These are phyloP conservation scores for Montifringilla adamsi DNA, from an alignment of 2,113 vertebrate genomes.

Conservation along the genomic window DNA sequence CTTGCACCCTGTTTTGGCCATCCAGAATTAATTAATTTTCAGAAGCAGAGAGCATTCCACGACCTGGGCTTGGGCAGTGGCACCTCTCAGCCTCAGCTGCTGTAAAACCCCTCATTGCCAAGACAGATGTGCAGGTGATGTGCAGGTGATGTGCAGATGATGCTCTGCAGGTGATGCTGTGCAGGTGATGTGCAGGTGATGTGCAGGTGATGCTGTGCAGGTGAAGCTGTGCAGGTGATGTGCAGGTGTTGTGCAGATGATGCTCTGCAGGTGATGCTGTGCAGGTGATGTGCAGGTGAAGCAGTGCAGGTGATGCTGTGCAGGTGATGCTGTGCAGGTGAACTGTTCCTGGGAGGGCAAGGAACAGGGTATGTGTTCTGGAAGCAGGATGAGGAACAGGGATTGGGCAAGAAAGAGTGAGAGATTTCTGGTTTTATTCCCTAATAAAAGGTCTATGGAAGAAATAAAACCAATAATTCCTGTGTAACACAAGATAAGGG, in stretches of 20 bases:
- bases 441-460: not conserved
- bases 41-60: not conserved
- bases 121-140: not conserved
- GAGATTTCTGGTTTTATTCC: not conserved
- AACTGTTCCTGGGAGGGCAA: not conserved
- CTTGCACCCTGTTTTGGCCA: not conserved
- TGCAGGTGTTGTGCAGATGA: too few relatives aligned
- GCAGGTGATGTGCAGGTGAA: not conserved
- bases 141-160: not conserved
- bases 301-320: not conserved
- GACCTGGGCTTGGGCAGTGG: fast-evolving
- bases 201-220: not conserved
- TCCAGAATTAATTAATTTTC: not conserved
- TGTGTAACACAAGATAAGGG: not conserved
- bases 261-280: too few relatives aligned
- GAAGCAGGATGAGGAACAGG: not conserved
- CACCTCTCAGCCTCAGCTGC: not conserved
- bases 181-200: not conserved
- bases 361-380: not conserved
- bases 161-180: not conserved
- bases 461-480: not conserved
- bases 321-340: not conserved
- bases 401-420: not conserved
- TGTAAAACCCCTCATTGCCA: not conserved
- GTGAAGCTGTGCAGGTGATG: too few relatives aligned